phyloP scores from a whole-genome alignment of 2,797 vertebrate genomes.

The Argentina silus region DNA sequence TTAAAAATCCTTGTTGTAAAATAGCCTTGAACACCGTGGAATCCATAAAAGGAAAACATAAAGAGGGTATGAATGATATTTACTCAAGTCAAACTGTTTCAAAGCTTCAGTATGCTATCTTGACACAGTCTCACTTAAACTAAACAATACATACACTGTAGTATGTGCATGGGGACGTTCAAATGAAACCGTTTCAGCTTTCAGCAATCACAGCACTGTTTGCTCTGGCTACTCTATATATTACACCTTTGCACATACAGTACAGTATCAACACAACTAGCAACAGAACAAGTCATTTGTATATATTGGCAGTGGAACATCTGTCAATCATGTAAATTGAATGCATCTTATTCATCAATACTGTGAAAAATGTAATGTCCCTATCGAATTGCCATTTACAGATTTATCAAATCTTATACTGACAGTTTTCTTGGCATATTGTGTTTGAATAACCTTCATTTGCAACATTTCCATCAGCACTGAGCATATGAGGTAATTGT shows the following conservation, averaged over 20 bases:
- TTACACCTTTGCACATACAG: conserved; percentile 47
- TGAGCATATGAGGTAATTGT: conserved; percentile 45
- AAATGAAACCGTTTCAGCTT: conserved; percentile 52
- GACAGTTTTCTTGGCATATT: conserved; percentile 49
- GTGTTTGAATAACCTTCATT: conserved; percentile 62
- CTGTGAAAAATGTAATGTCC: conserved; percentile 41
- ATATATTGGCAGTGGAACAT: conserved; percentile 56
- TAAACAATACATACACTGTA: conserved; percentile 33
- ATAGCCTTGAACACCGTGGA: conserved; percentile 65
- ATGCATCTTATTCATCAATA: conserved; percentile 40
- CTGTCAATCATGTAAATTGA: conserved; percentile 45
- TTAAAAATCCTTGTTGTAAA: conserved; percentile 64
- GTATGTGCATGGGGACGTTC: conserved; percentile 29
- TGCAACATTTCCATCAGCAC: conserved; percentile 52
- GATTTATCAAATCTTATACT: conserved; percentile 60
- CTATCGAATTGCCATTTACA: conserved; percentile 42
- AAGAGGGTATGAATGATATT: conserved; percentile 45
- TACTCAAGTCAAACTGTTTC: conserved; percentile 57
- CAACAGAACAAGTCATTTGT: conserved; percentile 56
- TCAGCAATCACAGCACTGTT: conserved; percentile 53
- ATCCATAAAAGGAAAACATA: conserved; percentile 68
- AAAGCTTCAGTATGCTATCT: conserved; percentile 47
- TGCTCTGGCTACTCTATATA: conserved; percentile 50
- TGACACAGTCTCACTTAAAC: conserved; percentile 30
- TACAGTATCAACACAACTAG: conserved; percentile 51